Evolutionary conservation across 2,888 invertebrate genomes (phyloP), one percentile per base, ranked within the genome.

Genomic region (Hyles lineata): DNA sequence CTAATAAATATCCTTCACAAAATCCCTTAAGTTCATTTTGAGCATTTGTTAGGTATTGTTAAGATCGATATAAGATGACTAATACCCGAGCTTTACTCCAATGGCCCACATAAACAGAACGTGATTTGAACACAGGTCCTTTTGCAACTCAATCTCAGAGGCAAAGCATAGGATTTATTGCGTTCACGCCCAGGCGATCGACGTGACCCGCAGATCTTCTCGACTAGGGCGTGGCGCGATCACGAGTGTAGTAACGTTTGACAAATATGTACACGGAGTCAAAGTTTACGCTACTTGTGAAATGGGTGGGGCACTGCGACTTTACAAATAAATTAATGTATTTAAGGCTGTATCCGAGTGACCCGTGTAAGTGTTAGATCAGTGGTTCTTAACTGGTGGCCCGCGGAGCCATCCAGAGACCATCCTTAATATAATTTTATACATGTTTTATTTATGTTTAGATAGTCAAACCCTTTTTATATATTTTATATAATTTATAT

Each of bases 161-260:
- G 23, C 19, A 43, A 23, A 6, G 23, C 67, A 43, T 23, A 23
- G 17, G 50, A 67, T 67, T 67, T 67, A 67, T 67, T 67, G 67
- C n/a, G 23, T 67, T 43, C 67, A 67, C 67, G 67, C 50, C 67
- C 50, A 50, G 55, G 23, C 50, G 43, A 50, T 67, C 67, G 55
- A 55, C 55, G 43, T 67, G 67, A 67, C 67, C 50, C 23, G 67
- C 67, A 15, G 63, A 67, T 67, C 67, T 43, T 67, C 61, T 62
- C 67, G 67, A 15, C 21, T 23, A 50, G 50, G 67, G 67, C 67
- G 67, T 67, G 67, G 67, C 67, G 50, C 50, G 67, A 43, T 67
- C 67, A 67, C 67, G 67, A 43, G 17, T 15, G 23, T 43, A 32
- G 21, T 67, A 67, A 67, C 43, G 55, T 17, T n/a, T 23, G 50